These are phyloP conservation scores for Nowickia ferox DNA, from an alignment of 2,888 invertebrate species.

Conservation along the genomic window DNA sequence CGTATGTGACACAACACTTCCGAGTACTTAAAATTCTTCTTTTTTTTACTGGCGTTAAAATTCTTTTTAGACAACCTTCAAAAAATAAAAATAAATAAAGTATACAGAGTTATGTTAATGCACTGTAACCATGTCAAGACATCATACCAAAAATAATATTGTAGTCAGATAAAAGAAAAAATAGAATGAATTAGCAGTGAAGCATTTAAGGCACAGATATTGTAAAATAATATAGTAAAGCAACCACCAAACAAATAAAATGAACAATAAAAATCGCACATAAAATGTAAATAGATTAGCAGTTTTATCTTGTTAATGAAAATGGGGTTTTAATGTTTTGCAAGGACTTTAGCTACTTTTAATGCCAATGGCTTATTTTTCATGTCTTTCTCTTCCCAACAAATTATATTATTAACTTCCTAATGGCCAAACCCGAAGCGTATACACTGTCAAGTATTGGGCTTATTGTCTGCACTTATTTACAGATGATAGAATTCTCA, in stretches of 20 bases:
- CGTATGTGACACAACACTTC: conserved; percentile 63
- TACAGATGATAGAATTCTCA: no score
- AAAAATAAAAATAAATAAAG: conserved; percentile 1
- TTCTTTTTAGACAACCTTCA: conserved; percentile 52
- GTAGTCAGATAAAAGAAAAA: no score
- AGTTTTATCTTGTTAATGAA: no score
- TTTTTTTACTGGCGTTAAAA: conserved; percentile 49
- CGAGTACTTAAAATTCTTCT: conserved; percentile 35
- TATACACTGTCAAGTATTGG: no score
- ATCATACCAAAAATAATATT: conserved; percentile 6
- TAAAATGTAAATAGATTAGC: no score
- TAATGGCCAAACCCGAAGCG: no score
- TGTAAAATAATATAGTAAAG: not conserved
- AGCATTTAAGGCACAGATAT: not conserved
- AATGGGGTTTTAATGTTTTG: no score
- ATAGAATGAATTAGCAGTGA: not conserved
- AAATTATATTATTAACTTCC: no score
- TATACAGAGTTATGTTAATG: conserved; percentile 4
- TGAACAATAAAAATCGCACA: not conserved
- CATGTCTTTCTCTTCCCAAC: no score
- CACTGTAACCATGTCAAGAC: conserved; percentile 6
- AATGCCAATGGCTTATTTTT: no score
- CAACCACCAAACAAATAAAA: not conserved
- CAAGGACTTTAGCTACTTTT: no score
- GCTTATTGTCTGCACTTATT: no score